phyloP scores from a whole-genome alignment of 2,113 vertebrate species.

The Psilopogon haemacephalus region DNA sequence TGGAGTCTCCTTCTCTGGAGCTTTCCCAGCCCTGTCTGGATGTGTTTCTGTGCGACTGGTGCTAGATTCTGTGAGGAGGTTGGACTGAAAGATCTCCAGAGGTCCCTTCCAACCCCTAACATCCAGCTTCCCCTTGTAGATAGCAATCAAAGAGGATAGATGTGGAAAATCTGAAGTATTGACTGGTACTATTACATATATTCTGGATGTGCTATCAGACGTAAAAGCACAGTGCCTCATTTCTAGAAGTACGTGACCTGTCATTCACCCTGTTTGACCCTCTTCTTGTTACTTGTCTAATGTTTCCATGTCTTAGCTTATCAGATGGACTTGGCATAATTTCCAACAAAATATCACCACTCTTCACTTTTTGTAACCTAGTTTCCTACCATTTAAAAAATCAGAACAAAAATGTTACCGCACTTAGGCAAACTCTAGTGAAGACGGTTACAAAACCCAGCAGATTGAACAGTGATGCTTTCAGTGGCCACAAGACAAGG shows the following conservation, averaged over 20 bases:
- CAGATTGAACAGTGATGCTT: background rate
- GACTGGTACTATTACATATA: background rate
- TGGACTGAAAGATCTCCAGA: too few relatives aligned
- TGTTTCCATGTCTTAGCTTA: background rate
- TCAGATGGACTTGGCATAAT: background rate
- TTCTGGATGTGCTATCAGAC: background rate
- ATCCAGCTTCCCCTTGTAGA: background rate
- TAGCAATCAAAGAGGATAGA: conserved; percentile 5
- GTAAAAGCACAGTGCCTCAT: background rate
- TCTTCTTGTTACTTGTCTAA: background rate
- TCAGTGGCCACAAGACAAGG: background rate
- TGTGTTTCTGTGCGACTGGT: too few relatives aligned
- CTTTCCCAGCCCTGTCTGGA: too few relatives aligned
- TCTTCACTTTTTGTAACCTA: background rate
- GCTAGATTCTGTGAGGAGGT: too few relatives aligned
- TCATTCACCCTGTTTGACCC: background rate
- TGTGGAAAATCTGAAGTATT: conserved; percentile 39
- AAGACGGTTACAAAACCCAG: background rate
- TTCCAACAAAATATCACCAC: background rate
- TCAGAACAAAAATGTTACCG: background rate
- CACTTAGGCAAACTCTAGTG: background rate
- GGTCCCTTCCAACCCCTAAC: too few relatives aligned
- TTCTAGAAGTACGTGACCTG: background rate
- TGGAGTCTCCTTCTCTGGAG: too few relatives aligned
- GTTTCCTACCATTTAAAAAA: background rate